Percentiles rank a stretch among this genome's conserved stretches.
Evolutionary conservation across 2,888 invertebrate species (phyloP).

Genomic region (Drosophila neotestacea): DNA sequence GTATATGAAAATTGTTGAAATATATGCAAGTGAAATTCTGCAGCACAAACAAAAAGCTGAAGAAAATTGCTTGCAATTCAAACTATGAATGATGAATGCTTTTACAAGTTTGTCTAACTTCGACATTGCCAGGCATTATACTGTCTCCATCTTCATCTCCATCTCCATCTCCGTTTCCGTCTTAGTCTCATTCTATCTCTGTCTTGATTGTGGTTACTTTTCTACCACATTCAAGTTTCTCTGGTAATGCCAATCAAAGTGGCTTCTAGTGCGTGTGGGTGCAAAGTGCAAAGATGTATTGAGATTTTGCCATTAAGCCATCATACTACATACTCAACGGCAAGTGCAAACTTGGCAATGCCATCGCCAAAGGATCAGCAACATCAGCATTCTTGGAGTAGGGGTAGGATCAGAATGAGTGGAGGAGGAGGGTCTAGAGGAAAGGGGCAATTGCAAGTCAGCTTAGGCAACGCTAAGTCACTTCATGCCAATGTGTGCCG

Average conservation of each 20-base stretch:
- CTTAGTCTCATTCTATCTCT: slow-evolving; percentile 7
- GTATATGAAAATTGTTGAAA: slow-evolving; percentile 6
- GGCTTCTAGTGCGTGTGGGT: slow-evolving; percentile 33
- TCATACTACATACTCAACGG: slow-evolving; percentile 44
- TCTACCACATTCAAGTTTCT: slow-evolving; percentile 56
- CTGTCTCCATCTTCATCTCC: slow-evolving; percentile 4
- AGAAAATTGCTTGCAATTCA: slow-evolving; percentile 48
- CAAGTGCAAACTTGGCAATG: slow-evolving; percentile 50
- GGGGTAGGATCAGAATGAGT: not conserved
- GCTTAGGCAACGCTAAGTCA: slow-evolving; percentile 60
- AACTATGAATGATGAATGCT: slow-evolving; percentile 71
- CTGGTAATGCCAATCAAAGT: slow-evolving; percentile 61
- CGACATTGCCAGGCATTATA: slow-evolving; percentile 22
- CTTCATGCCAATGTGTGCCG: slow-evolving; percentile 52
- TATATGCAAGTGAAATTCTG: slow-evolving; percentile 41
- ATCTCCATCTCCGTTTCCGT: not conserved
- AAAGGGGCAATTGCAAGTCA: slow-evolving; percentile 51
- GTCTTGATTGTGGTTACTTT: slow-evolving; percentile 41
- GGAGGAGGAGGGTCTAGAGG: not conserved
- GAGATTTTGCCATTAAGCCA: slow-evolving; percentile 69
- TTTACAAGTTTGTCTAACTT: slow-evolving; percentile 54
- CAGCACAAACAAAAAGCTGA: slow-evolving; percentile 50
- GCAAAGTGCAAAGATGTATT: slow-evolving; percentile 66
- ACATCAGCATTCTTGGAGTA: slow-evolving; percentile 53
- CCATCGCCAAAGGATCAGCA: slow-evolving; percentile 66